Conservation (phyloP, 2,888 invertebrate species). For the Patella depressa region DNA sequence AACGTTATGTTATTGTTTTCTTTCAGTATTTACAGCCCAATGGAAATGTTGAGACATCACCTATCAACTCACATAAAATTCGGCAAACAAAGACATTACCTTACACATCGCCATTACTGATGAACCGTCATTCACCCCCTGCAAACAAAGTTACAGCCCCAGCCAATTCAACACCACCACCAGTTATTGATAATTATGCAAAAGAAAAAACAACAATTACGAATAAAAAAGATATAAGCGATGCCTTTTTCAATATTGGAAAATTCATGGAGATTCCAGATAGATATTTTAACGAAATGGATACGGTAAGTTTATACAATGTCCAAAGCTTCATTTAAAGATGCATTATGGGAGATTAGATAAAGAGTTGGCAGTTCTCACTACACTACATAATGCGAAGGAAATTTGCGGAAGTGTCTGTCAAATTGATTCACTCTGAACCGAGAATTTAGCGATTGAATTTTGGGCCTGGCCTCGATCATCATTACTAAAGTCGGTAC, state of each 20-base stretch:
- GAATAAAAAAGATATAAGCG: too few species aligned
- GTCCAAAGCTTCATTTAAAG: background rate
- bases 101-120: background rate
- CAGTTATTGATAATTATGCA: too few species aligned
- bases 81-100: background rate
- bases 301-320: background rate
- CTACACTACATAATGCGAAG: background rate
- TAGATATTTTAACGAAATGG: background rate
- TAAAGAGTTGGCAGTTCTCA: background rate
- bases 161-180: too few species aligned
- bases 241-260: too few species aligned
- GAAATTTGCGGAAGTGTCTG: background rate
- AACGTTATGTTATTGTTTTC: background rate
- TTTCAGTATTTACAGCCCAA: background rate
- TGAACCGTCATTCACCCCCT: background rate
- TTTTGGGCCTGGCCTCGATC: too few species aligned
- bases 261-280: background rate
- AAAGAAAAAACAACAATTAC: too few species aligned
- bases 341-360: background rate
- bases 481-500: too few species aligned
- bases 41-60: background rate
- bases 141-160: background rate
- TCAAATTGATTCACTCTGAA: too few species aligned
- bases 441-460: too few species aligned
- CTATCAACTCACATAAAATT: background rate